Percentiles rank a stretch among this genome's conserved stretches.
Conservation (phyloP, 2,888 invertebrate species). For the Salticus scenicus region DNA sequence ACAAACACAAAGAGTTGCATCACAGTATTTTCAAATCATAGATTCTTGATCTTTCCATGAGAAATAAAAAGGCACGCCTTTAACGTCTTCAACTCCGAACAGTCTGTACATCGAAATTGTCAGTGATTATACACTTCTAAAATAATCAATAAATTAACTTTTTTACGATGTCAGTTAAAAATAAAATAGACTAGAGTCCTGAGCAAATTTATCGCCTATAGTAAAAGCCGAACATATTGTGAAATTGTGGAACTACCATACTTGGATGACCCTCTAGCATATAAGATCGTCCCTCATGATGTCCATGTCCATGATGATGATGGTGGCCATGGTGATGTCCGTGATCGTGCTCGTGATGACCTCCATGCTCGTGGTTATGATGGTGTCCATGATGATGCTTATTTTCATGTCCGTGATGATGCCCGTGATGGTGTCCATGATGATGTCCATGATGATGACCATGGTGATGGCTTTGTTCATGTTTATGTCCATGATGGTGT, state of each 20-base stretch:
- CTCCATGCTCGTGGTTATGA: conserved; percentile 18
- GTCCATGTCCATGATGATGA: conserved; percentile 30
- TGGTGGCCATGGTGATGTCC: conserved; percentile 9
- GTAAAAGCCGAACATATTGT: conserved; percentile 52
- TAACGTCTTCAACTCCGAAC: no score
- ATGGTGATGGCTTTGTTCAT: conserved; percentile 25
- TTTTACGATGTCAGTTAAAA: no score
- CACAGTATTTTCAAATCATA: background rate
- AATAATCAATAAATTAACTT: no score
- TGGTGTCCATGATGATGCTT: conserved; percentile 30
- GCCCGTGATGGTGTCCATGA: conserved; percentile 28
- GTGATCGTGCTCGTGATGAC: conserved; percentile 29
- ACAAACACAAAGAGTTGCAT: background rate
- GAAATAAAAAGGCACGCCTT: no score
- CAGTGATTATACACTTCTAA: no score
- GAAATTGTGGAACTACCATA: conserved; percentile 30
- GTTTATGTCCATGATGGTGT: conserved; percentile 21
- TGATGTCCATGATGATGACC: conserved; percentile 22
- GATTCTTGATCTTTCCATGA: no score
- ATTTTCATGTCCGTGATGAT: conserved; percentile 28
- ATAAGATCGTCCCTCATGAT: background rate
- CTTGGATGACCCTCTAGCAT: conserved; percentile 26
- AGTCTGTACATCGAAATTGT: no score
- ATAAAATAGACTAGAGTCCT: background rate
- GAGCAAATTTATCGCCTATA: conserved; percentile 14